Conservation (phyloP, 37 sponge, comb jelly and placozoan species). For the Hexactinellida sp. region DNA sequence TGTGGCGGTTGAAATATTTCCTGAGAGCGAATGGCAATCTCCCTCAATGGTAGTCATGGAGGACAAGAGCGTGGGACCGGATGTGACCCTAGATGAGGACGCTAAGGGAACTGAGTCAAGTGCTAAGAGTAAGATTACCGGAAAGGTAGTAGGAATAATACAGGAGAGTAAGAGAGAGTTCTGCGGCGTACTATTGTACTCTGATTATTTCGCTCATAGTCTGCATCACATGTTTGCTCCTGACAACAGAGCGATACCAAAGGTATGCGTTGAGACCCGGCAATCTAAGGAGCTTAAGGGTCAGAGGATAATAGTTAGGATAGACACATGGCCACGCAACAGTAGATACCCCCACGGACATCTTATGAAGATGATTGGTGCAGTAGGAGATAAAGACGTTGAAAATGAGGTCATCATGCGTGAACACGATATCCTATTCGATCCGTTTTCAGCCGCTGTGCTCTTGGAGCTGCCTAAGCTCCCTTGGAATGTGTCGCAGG, state of each 20-base stretch:
- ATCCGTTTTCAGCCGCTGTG: slow-evolving; percentile 71
- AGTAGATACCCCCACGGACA: slow-evolving; percentile 80
- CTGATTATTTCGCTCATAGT: slow-evolving; percentile 16
- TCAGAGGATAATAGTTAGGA: slow-evolving; percentile 81
- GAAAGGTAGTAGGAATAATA: slow-evolving; percentile 80
- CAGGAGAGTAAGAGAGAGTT: slow-evolving; percentile 80
- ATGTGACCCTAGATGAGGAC: slow-evolving; percentile 15
- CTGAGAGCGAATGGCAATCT: slow-evolving; percentile 56
- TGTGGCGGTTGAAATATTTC: slow-evolving; percentile 75
- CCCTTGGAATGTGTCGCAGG: slow-evolving; percentile 79
- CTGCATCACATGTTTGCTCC: slow-evolving; percentile 63
- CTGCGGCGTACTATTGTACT: slow-evolving; percentile 75
- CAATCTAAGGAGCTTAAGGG: slow-evolving; percentile 52
- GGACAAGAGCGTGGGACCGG: slow-evolving; percentile 26
- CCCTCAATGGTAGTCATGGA: slow-evolving; percentile 55
- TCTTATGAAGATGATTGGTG: slow-evolving; percentile 66
- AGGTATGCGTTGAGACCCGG: slow-evolving; percentile 58
- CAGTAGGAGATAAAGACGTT: slow-evolving; percentile 82
- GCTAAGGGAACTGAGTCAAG: neutral
- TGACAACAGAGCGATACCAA: slow-evolving; percentile 64
- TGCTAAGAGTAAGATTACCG: slow-evolving; percentile 24
- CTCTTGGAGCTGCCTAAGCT: slow-evolving; percentile 60
- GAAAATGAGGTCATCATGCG: slow-evolving; percentile 89
- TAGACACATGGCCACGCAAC: slow-evolving; percentile 82
- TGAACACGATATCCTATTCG: slow-evolving; percentile 87